Conservation (phyloP, 92 coral and sea anemone genomes). For the Montipora capitata region DNA sequence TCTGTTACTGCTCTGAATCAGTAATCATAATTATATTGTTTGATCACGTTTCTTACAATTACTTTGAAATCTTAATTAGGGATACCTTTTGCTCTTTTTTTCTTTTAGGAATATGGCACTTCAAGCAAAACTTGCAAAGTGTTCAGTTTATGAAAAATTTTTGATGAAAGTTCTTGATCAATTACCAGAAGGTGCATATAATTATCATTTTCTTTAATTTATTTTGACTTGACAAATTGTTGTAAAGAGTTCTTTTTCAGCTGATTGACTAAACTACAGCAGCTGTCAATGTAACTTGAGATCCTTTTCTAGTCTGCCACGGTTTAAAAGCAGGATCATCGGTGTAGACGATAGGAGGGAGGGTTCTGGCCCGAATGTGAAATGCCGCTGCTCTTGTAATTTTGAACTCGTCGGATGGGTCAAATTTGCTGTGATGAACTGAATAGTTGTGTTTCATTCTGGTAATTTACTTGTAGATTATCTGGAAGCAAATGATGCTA, state of each 20-base stretch:
- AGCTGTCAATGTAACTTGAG: background rate
- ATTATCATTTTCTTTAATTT: background rate
- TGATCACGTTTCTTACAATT: too few species aligned
- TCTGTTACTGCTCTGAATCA: too few species aligned
- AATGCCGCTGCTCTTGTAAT: too few species aligned
- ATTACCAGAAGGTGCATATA: conserved; percentile 89
- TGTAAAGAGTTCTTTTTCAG: too few species aligned
- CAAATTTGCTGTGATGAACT: too few species aligned
- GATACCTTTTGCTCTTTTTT: background rate
- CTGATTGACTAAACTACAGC: too few species aligned
- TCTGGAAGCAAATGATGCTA: conserved; percentile 94
- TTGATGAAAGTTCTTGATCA: conserved; percentile 90
- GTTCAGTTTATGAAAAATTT: conserved; percentile 88
- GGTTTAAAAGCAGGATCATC: too few species aligned
- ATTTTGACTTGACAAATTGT: too few species aligned
- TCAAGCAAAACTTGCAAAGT: conserved; percentile 80
- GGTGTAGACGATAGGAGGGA: too few species aligned
- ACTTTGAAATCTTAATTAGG: background rate
- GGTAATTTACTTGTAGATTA: conserved; percentile 69
- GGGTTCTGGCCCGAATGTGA: too few species aligned
- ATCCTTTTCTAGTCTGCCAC: background rate
- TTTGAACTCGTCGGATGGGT: too few species aligned
- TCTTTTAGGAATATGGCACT: conserved; percentile 78
- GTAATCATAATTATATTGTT: too few species aligned
- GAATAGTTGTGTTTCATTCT: background rate